phyloP scores from a whole-genome alignment of 2,888 invertebrate species.

The Anorthoa munda region DNA sequence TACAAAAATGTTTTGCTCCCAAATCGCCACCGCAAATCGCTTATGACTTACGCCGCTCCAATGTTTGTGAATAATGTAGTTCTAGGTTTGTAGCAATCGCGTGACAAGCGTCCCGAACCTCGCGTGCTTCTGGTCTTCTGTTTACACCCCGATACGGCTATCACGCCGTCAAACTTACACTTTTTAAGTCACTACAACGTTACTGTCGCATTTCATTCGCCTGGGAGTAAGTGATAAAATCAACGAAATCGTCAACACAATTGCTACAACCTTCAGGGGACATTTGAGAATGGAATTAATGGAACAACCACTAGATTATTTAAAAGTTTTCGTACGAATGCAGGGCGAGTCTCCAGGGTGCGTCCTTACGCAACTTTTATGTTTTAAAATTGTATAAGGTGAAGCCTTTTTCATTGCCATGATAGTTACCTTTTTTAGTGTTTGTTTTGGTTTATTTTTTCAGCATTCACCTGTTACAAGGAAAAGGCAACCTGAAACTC shows the following conservation, averaged over 20 bases:
- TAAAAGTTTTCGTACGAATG: slow-evolving; percentile 46
- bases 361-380: slow-evolving; percentile 50
- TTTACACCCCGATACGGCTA: slow-evolving; percentile 68
- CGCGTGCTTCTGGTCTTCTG: slow-evolving; percentile 71
- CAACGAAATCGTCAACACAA: slow-evolving; percentile 64
- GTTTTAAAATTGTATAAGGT: slow-evolving; percentile 33
- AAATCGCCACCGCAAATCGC: slow-evolving; percentile 20
- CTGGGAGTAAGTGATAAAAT: slow-evolving; percentile 59
- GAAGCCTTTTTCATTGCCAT: slow-evolving; percentile 16
- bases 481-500: no score
- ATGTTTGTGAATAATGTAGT: slow-evolving; percentile 65
- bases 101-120: slow-evolving; percentile 68
- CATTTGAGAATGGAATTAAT: slow-evolving; percentile 57
- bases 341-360: slow-evolving; percentile 59
- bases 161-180: slow-evolving; percentile 63
- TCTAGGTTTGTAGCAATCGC: slow-evolving; percentile 58
- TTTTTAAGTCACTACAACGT: slow-evolving; percentile 49
- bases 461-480: not conserved
- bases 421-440: slow-evolving; percentile 3
- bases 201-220: slow-evolving; percentile 39
- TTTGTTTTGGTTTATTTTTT: slow-evolving; percentile 20
- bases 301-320: slow-evolving; percentile 60
- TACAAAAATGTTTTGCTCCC: not conserved
- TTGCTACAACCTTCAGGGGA: slow-evolving; percentile 52
- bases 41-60: slow-evolving; percentile 37